Base-by-base conservation (phyloP, 2,113 vertebrate genomes). In the Dipodomys merriami region DNA sequence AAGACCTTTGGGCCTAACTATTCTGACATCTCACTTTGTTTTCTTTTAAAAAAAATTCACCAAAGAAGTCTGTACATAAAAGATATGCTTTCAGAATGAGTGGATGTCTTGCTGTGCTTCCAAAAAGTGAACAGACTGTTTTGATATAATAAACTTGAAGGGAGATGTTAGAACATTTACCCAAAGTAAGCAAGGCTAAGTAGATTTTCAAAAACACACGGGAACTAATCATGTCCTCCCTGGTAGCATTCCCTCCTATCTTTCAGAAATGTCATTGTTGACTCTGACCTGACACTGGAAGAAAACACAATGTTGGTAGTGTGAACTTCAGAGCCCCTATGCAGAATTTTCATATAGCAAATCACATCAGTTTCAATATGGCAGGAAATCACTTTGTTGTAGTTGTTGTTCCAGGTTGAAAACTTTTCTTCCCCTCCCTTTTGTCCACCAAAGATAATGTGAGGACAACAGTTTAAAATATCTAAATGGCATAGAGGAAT, bases 231-330 rank as follows among this genome's bases (percentile, higher is more conserved):
- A 33, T 81, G 4, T 90, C 46, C 30, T 74, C 64, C 19, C 46
- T 71, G 13, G 33, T 0, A 49, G 20, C 29, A n/a, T 60, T 62
- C 29, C 69, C n/a, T 83, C 27, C 44, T 74, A 4, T 19, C 22
- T 90, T 91, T 80, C 29, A 15, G 13, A 78, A 89, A 44, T 30
- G 39, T 49, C 6, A 35, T 99, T 94, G 11, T 18, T 93, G 46
- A 69, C 83, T 91, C 86, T 89, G 39, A 91, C 49, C 83, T 49
- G 82, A 83, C 80, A 94, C 69, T 29, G 35, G 25, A 85, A 90
- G 57, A 92, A 72, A 94, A 44, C 20, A 69, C 60, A 18, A 30
- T 25, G 13, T 53, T 81, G 79, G 25, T 64, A 23, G 87, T 62
- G 20, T 65, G 22, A 74, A 39, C n/a, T 53, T 86, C 60, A 84